Evolutionary conservation across 1,140 invertebrate species (phyloP), one percentile per base, ranked within the genome.

Genomic region (Lanistes nyassanus): DNA sequence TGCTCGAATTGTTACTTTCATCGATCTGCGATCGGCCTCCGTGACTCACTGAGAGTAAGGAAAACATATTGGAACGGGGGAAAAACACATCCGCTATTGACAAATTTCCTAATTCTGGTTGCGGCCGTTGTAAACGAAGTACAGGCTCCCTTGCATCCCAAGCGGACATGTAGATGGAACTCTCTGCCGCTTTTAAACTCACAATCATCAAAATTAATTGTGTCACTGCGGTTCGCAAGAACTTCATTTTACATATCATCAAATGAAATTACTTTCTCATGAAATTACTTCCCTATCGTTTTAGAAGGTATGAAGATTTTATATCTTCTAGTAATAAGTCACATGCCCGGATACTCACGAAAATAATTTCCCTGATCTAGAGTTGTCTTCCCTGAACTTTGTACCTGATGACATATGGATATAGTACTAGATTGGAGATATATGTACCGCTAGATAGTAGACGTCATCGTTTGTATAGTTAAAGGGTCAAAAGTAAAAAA

Each of bases 101-200:
- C 11, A 3, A 37, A 36, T 65, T 65, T 31, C 62, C 31, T 65
- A 37, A 65, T 36, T 65, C 31, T 3, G 42, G 42, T 16, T 13
- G 9, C 9, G 62, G 65, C 26, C 47, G 21, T 42, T 42, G 34
- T 39, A 67, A 39, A 1, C 65, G 34, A n/a, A 39, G 3, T 26
- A 68, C 42, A n/a, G 66, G 66, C 34, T 68, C 66, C 19, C 29
- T n/a, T 2, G 66, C 66, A 68, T 68, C 42, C 42, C 42, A 68
- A 0, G 66, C 66, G 7, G 42, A 51, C 19, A 29, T 31, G n/a
- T 68, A 37, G 26, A 67, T 21, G 21, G 2, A 13, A 16, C 4
- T 67, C n/a, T 67, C 1, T n/a, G 65, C 4, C 7, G 26, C 23
- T 23, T n/a, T 67, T 23, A 23, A n/a, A 5, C 29, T 13, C n/a